A percentile compares a stretch with the other conserved stretches of the same genome.
These are phyloP conservation scores for Ephydatia muelleri DNA, from an alignment of 37 sponge, comb jelly and placozoan species.

Conservation along the genomic window DNA sequence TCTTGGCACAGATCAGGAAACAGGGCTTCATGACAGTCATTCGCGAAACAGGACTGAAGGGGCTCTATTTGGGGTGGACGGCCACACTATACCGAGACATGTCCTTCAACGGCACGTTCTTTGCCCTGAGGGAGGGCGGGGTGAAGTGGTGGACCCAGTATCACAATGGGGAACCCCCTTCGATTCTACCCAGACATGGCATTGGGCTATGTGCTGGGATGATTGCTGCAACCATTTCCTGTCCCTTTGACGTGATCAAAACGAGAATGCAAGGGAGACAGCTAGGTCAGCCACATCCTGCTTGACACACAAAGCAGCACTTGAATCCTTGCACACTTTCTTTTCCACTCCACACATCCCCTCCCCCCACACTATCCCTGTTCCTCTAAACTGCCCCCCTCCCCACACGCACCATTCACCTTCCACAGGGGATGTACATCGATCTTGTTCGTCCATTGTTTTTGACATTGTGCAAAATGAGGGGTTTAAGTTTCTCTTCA, in stretches of 20 bases:
- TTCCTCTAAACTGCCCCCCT: background rate
- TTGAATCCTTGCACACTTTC: background rate
- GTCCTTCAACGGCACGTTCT: slow-evolving; percentile 76
- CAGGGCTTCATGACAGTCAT: slow-evolving; percentile 74
- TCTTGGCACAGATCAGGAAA: slow-evolving; percentile 79
- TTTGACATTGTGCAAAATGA: slow-evolving; percentile 48
- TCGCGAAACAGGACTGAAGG: slow-evolving; percentile 51
- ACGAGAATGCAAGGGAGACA: slow-evolving; percentile 77
- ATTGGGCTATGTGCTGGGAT: slow-evolving; percentile 63
- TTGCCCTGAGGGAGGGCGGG: slow-evolving; percentile 52
- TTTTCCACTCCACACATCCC: background rate
- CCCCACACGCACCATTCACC: background rate
- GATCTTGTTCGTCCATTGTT: slow-evolving; percentile 5
- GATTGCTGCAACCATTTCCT: slow-evolving; percentile 62
- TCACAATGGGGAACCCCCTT: slow-evolving; percentile 31
- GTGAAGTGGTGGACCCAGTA: slow-evolving; percentile 19
- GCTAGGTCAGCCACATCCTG: slow-evolving; percentile 37
- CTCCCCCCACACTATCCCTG: background rate
- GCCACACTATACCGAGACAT: slow-evolving; percentile 79
- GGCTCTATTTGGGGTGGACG: slow-evolving; percentile 68
- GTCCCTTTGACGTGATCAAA: slow-evolving; percentile 86
- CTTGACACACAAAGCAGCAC: background rate
- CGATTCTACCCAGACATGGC: slow-evolving; percentile 5
- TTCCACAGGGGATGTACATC: slow-evolving; percentile 8
- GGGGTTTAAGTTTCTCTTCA: slow-evolving; percentile 68